Conservation (phyloP, 2,113 vertebrate genomes). For the Oxygymnocypris stewartii region DNA sequence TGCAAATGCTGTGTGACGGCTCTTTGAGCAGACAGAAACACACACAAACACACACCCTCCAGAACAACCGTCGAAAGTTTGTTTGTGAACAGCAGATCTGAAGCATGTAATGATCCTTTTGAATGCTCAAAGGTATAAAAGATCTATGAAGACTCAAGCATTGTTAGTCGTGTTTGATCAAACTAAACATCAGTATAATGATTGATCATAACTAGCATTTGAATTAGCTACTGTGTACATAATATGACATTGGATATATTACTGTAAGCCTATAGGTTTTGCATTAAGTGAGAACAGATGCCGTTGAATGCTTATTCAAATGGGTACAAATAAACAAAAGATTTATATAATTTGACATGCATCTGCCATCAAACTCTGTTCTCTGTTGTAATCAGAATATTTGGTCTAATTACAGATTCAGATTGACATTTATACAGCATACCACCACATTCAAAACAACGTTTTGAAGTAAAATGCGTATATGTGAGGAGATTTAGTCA, state of each 20-base stretch:
- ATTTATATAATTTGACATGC: neutral
- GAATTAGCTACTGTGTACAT: neutral
- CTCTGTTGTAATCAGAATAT: neutral
- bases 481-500: neutral
- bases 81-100: conserved; percentile 24
- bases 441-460: neutral
- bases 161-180: neutral
- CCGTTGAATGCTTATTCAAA: neutral
- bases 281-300: neutral
- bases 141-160: neutral
- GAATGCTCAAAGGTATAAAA: neutral
- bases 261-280: neutral
- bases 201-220: neutral
- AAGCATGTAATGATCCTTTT: conserved; percentile 3
- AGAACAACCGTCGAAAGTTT: conserved; percentile 6
- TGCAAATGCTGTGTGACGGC: neutral
- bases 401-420: neutral
- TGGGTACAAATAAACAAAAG: neutral
- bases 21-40: neutral
- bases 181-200: neutral
- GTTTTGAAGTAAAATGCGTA: neutral
- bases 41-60: conserved; percentile 36
- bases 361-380: neutral
- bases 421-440: neutral
- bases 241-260: neutral